phyloP scores from a whole-genome alignment of 2,797 vertebrate species.

The Thaleichthys pacificus region DNA sequence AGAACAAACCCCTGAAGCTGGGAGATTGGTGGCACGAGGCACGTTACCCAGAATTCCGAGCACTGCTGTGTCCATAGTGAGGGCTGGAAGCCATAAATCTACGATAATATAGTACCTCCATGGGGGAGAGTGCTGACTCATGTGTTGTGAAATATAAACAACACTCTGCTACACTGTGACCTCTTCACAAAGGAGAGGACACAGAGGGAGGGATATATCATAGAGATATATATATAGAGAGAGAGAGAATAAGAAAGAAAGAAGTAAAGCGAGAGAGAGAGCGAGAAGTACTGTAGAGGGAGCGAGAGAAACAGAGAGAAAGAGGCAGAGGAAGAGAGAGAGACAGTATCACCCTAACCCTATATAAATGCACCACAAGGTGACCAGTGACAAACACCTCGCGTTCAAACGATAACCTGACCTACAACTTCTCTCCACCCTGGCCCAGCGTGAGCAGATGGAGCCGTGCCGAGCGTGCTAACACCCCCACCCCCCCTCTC shows the following conservation, averaged over 20 bases:
- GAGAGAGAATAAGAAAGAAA: neutral
- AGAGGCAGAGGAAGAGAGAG: too few relatives aligned
- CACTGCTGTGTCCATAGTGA: neutral
- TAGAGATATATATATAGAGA: too few relatives aligned
- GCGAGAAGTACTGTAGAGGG: neutral
- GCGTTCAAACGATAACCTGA: neutral
- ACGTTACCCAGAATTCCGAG: neutral
- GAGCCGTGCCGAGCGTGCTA: too few relatives aligned
- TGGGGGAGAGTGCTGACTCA: constrained; percentile 27
- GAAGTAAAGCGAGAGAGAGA: neutral
- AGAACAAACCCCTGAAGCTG: neutral
- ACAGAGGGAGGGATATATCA: too few relatives aligned
- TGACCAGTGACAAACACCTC: too few relatives aligned
- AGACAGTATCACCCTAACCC: too few relatives aligned
- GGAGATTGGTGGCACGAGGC: neutral
- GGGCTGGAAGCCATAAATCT: constrained; percentile 8
- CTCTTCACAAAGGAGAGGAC: too few relatives aligned
- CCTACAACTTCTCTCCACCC: neutral
- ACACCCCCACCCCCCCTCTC: too few relatives aligned
- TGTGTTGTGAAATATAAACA: constrained; percentile 17
- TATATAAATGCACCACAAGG: too few relatives aligned
- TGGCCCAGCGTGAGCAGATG: too few relatives aligned
- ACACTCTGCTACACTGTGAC: neutral
- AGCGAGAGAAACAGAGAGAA: too few relatives aligned
- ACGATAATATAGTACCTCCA: constrained; percentile 21